Conservation (phyloP, 2,113 vertebrate species). For the Lophotis ruficrista region DNA sequence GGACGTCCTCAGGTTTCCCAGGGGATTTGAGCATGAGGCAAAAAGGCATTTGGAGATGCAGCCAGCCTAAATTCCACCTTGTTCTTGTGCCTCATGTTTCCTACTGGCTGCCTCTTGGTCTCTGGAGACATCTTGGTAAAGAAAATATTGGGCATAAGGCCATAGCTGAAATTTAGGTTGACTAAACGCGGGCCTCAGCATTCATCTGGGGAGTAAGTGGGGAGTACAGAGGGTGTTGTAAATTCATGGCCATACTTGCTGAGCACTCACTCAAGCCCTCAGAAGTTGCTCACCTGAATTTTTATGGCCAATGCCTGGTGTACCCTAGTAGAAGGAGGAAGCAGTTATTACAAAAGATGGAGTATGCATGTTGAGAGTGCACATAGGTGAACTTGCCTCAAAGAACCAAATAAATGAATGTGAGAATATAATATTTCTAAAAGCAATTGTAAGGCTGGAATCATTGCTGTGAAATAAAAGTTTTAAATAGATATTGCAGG, state of each 20-base stretch:
- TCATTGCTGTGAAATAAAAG: conserved; percentile 61
- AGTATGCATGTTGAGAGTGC: conserved; percentile 15
- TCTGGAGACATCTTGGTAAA: background rate
- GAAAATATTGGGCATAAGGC: background rate
- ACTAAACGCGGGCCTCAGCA: background rate
- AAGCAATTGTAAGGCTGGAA: conserved; percentile 37
- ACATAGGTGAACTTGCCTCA: conserved; percentile 23
- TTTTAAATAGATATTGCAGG: conserved; percentile 63
- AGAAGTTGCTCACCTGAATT: background rate
- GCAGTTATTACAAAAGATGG: conserved; percentile 42
- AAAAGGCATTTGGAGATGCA: background rate
- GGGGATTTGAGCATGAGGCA: background rate
- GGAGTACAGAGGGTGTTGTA: background rate
- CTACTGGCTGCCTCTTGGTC: background rate
- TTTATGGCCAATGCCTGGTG: background rate
- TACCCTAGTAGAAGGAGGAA: conserved; percentile 28
- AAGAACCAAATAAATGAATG: conserved; percentile 35
- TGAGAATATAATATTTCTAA: conserved; percentile 64
- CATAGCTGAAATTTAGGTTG: background rate
- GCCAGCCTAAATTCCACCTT: background rate
- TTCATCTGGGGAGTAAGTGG: background rate
- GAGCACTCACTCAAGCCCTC: background rate
- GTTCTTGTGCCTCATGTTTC: background rate
- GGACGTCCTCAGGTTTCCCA: background rate
- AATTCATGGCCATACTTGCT: background rate